These are phyloP conservation scores for Noctua janthina DNA, from an alignment of 2,888 invertebrate genomes.

Conservation along the genomic window DNA sequence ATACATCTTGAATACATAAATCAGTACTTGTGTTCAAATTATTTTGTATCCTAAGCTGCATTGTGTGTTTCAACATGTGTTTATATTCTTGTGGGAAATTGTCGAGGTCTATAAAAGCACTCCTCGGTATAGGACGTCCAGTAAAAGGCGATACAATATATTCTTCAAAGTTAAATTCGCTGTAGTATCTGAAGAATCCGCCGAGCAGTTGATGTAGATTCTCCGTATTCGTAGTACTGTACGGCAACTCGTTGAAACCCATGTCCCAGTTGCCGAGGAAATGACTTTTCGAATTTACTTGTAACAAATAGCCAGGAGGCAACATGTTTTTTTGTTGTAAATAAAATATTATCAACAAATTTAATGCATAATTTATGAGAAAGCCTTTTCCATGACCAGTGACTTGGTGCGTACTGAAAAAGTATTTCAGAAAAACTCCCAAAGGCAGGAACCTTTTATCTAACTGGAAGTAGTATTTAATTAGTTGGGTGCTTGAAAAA, in stretches of 20 bases:
- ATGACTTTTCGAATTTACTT: not conserved
- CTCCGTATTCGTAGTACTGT: slow-evolving; percentile 3
- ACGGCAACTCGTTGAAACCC: slow-evolving; percentile 30
- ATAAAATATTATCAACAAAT: slow-evolving; percentile 63
- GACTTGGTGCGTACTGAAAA: slow-evolving; percentile 38
- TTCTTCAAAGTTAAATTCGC: slow-evolving; percentile 55
- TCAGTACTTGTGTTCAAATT: not conserved
- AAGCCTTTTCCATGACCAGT: not conserved
- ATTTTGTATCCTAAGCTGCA: not conserved
- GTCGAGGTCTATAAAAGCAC: slow-evolving; percentile 19
- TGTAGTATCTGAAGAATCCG: slow-evolving; percentile 64
- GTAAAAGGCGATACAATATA: slow-evolving; percentile 62
- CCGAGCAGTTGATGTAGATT: slow-evolving; percentile 56
- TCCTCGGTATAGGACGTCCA: slow-evolving; percentile 30
- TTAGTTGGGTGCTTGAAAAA: slow-evolving; percentile 22
- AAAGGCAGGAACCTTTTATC: slow-evolving; percentile 52
- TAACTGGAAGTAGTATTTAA: slow-evolving; percentile 53
- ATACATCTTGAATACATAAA: slow-evolving; percentile 31
- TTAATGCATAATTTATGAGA: slow-evolving; percentile 11
- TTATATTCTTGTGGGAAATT: slow-evolving; percentile 44
- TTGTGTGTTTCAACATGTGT: not conserved
- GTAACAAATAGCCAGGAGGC: slow-evolving; percentile 21
- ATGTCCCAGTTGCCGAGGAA: slow-evolving; percentile 2
- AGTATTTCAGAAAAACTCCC: slow-evolving; percentile 58
- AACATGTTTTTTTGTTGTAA: slow-evolving; percentile 59